phyloP scores from a whole-genome alignment of 2,113 vertebrate species.

The Amazona guildingii region DNA sequence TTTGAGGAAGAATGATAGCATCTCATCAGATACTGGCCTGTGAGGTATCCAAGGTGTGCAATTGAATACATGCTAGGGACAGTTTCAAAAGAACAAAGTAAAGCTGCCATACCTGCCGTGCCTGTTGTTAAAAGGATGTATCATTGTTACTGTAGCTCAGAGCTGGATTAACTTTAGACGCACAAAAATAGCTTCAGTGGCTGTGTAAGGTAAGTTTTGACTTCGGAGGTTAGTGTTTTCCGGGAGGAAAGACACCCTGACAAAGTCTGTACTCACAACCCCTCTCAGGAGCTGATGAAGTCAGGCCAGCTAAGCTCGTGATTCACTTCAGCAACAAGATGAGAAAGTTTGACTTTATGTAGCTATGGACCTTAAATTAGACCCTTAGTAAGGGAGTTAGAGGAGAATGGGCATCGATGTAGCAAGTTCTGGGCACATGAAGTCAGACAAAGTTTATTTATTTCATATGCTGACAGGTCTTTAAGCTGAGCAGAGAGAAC shows the following conservation, averaged over 20 bases:
- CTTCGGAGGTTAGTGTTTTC: slow-evolving; percentile 13
- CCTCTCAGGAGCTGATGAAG: background rate
- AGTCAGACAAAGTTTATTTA: background rate
- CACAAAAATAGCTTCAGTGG: slow-evolving; percentile 18
- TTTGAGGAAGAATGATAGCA: background rate
- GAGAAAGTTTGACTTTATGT: background rate
- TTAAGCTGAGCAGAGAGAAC: background rate
- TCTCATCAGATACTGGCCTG: background rate
- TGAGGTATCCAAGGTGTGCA: background rate
- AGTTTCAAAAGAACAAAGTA: background rate
- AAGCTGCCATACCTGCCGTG: background rate
- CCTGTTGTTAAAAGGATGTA: background rate
- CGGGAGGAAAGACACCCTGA: background rate
- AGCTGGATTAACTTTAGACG: slow-evolving; percentile 47
- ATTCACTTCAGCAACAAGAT: background rate
- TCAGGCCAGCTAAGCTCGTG: background rate
- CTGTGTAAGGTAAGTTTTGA: slow-evolving; percentile 41
- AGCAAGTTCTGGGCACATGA: background rate
- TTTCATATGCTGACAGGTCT: background rate
- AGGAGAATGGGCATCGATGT: background rate
- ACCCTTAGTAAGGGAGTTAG: background rate
- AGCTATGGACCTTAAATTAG: background rate
- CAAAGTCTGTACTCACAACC: background rate
- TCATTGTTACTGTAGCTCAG: slow-evolving; percentile 2
- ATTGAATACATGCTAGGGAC: background rate